Base-by-base conservation (phyloP, 2,113 vertebrate genomes). In the Arothron firmamentum region DNA sequence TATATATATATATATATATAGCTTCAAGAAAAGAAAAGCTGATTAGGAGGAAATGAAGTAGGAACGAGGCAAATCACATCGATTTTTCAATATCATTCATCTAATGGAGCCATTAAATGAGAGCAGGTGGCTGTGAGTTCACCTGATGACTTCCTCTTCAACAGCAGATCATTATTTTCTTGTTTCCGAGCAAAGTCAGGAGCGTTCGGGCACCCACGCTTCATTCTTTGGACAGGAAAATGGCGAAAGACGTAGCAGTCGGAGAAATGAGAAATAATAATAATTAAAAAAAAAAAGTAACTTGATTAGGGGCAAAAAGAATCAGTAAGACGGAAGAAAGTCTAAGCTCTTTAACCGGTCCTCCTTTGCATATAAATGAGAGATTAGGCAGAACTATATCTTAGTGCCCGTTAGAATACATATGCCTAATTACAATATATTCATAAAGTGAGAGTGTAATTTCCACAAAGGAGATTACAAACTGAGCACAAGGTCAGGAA, bases 371-470 rank as follows among this genome's bases (percentile, higher is more conserved):
- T 92, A 88, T 90, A 92, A 92, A 92, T 92, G 88, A 92, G 90
- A 90, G 89, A 91, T 92, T 91, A 91, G 80, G 82, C 78, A 75
- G 81, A 84, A 91, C 87, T 89, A 90, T 90, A 92, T 92, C 87
- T 92, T 90, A 89, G 82, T 83, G 88, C 83, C 80, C 52, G 67
- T 86, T 90, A 85, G 87, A 92, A 90, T 91, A 90, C 90, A 90
- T 91, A 91, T 88, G 87, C 88, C 87, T 91, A 91, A 92, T 92
- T 90, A 92, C 89, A 91, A 90, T 92, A 90, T 88, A 89, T 92
- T 89, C 88, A 89, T 89, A 88, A 90, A 88, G 88, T 88, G 86
- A 88, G 85, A 88, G 88, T 89, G 87, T 91, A 91, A 91, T 92
- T 92, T 91, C 87, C 89, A 90, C 88, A 92, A 91, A 90, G 87